Percentiles rank a stretch among this genome's conserved stretches.
These are phyloP conservation scores for Catocala nupta DNA, from an alignment of 2,888 invertebrate species.

Conservation along the genomic window DNA sequence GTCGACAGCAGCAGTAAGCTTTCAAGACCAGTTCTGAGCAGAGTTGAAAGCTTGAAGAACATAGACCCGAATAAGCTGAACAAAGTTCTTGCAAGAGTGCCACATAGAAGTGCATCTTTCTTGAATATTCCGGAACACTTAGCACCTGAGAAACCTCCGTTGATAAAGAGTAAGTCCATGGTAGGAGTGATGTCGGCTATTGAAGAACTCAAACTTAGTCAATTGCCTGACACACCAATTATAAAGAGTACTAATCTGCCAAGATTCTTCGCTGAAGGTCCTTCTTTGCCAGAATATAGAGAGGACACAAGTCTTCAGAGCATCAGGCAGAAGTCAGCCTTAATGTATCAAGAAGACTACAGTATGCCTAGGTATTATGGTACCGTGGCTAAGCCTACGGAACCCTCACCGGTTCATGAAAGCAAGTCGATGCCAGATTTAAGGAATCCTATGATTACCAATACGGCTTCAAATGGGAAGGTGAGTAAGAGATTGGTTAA, in stretches of 20 bases:
- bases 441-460: conserved; percentile 57
- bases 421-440: conserved; percentile 86
- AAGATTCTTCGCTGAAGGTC: conserved; percentile 80
- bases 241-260: conserved; percentile 82
- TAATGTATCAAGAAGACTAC: conserved; percentile 85
- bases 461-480: conserved; percentile 60
- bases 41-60: conserved; percentile 81
- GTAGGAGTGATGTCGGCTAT: conserved; percentile 71
- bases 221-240: conserved; percentile 82
- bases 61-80: conserved; percentile 79
- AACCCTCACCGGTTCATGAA: conserved; percentile 72
- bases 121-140: conserved; percentile 81
- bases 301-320: conserved; percentile 80
- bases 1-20: conserved; percentile 70
- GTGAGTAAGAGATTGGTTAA: conserved; percentile 82
- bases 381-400: conserved; percentile 66
- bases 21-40: conserved; percentile 64
- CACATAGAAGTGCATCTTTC: conserved; percentile 83
- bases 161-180: conserved; percentile 79
- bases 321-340: conserved; percentile 85
- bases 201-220: conserved; percentile 74
- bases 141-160: conserved; percentile 75
- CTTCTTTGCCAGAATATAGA: conserved; percentile 75
- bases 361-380: conserved; percentile 89
- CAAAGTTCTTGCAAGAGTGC: conserved; percentile 77